Evolutionary conservation across 1,140 invertebrate genomes (phyloP), one percentile per base, ranked within the genome.

Genomic region (Ceratitis capitata): DNA sequence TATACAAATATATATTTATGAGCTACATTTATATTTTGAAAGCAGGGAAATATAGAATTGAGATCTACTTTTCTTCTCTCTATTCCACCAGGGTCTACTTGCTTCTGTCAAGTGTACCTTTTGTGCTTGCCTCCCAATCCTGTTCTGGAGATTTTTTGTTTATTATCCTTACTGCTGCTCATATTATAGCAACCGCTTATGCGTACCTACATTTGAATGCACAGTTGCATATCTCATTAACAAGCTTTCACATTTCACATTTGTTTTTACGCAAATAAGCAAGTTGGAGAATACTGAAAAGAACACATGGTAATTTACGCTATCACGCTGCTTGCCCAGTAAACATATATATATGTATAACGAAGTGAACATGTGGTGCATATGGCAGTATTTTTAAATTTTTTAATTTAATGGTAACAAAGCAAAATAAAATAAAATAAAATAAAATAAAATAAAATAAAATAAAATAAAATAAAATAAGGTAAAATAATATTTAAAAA

Each of bases 211-310:
- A 69, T 69, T 69, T 69, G 61, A 69, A 69, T 69, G 61, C 61
- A 69, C 61, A 69, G 61, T 69, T 69, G 61, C 61, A 69, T 69
- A 69, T 69, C 61, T 69, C 61, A 69, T 69, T 69, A 69, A 69
- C 61, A 69, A 69, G 29, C 29, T 35, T 69, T 69, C 32, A 69
- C 32, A 69, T 69, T 69, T 32, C 61, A 69, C 32, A 69, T 69
- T 69, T 35, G 61, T 69, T 6, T 69, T 69, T 69, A 69, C 29
- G 61, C 29, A 35, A 29, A 35, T 69, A 69, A 39, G 61, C 58
- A 61, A 61, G 58, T 26, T 14, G 2, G 12, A 32, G 23, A 61
- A 32, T 1, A 10, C 23, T 14, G 1, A 35, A 69, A 69, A 69
- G 39, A 69, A 6, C 6, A 1, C 61, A 69, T 69, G 61, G 35